Evolutionary conservation across 2,888 invertebrate genomes (phyloP), one percentile per base, ranked within the genome.

Genomic region (Rhimphoctona megacephalus): DNA sequence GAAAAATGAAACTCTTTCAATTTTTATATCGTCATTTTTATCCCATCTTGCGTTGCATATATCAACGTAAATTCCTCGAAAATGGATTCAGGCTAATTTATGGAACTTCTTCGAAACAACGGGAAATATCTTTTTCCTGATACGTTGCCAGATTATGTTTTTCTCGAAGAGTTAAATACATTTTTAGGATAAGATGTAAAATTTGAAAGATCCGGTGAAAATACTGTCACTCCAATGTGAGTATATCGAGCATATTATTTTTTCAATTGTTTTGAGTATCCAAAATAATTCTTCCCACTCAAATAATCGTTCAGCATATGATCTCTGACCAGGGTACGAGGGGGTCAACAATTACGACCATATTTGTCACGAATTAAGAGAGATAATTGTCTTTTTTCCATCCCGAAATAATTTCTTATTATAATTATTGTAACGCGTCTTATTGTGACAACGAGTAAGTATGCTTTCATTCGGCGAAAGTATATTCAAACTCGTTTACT

Each of bases 291-390:
- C 36, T 83, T 81, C 67, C 67, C 81, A 54, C 25, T 73, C 80
- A 70, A 84, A 73, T 85, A 81, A 86, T 86, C 83, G 85, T 87
- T 80, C 77, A 85, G 33, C 80, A 73, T 74, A 85, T 81, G 87
- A 87, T 89, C 87, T 89, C 87, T 67, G 80, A 87, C 33, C 84
- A 85, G 81, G 86, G 69, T 87, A 83, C 66, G 64, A 81, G 57
- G 78, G 78, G 81, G 81, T 81, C 66, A 81, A 78, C 46, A 54
- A 77, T 79, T 52, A 61, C 49, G 52, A 83, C 49, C 73, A 79
- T 66, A 30, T 67, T 85, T 57, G 77, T 77, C 85, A 54, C 66
- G 73, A 69, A 64, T 64, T 77, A 54, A 81, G 22, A 72, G 17
- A 49, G 57, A 64, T 81, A 30, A 81, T 57, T 80, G 49, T 72